Evolutionary conservation across 2,797 vertebrate genomes (phyloP), one percentile per base, ranked within the genome.

Genomic region (Gymnothorax reevesii): DNA sequence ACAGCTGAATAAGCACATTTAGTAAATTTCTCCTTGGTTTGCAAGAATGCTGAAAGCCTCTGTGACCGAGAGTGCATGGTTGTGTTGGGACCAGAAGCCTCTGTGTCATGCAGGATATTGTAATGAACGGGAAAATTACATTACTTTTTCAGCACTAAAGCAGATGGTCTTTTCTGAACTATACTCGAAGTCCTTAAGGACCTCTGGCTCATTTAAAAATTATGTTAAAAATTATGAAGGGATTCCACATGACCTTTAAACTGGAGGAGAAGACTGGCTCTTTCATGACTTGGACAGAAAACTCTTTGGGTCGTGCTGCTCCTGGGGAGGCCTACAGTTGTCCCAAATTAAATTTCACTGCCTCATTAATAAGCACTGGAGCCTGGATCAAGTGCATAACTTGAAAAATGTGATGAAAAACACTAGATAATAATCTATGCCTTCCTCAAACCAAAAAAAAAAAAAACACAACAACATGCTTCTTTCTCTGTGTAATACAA

Each of bases 131-230:
- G 89, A 89, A 93, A 92, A 85, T 89, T 89, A 86, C 86, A 90
- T 94, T 92, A 93, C 93, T 93, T 93, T 69, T 86, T 88, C 87
- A 90, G 64, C 49, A n/a, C 84, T 92, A 79, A 93, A 92, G 92
- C 92, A 89, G 90, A 90, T 89, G 59, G 64, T 82, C 87, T 13
- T 60, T 82, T 89, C 87, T 88, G 88, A 90, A 88, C 89, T 93
- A 91, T 93, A 91, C 91, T 90, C 91, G 88, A 91, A 84, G 84
- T 60, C 87, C 85, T 60, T 57, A 15, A 52, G 22, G 73, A 52
- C 12, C 82, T 88, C 80, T 83, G 88, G 20, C 27, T 77, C 83
- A 83, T 86, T 91, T 87, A 88, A 42, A 42, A 42, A 42, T 42
- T 42, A 42, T 42, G 90, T 91, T 89, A 88, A 92, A 90, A 90